A percentile compares a stretch with the other conserved stretches of the same genome.
Evolutionary conservation across 1,140 invertebrate species (phyloP).

Genomic region (Phthorimaea operculella): DNA sequence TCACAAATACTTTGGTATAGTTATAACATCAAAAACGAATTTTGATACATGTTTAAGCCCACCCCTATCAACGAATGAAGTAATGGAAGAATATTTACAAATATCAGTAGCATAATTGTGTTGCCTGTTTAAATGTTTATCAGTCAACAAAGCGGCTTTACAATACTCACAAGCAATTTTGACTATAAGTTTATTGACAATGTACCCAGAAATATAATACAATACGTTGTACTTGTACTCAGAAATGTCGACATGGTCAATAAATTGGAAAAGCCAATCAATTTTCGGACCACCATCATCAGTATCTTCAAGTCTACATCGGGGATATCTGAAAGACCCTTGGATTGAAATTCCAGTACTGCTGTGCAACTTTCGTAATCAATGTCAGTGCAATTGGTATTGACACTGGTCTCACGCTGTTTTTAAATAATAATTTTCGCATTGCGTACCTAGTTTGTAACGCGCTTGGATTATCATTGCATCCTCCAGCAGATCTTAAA

Average conservation of each 20-base stretch:
- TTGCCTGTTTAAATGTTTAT: background rate
- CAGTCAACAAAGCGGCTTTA: background rate
- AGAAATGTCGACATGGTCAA: too few relatives aligned
- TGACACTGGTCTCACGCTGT: slow-evolving; percentile 21
- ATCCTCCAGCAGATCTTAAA: slow-evolving; percentile 19
- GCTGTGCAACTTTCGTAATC: slow-evolving; percentile 13
- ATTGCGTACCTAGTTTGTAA: slow-evolving; percentile 20
- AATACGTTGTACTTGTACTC: too few relatives aligned
- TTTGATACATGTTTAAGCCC: slow-evolving; percentile 1
- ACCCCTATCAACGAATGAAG: slow-evolving; percentile 1
- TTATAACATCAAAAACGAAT: too few relatives aligned
- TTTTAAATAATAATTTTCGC: slow-evolving; percentile 22
- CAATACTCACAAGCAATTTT: slow-evolving; percentile 11
- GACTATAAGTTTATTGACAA: too few relatives aligned
- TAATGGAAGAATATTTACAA: slow-evolving; percentile 8
- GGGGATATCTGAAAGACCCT: too few relatives aligned
- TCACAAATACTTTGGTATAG: background rate
- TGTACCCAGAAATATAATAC: too few relatives aligned
- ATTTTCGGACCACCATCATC: too few relatives aligned
- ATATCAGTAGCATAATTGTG: slow-evolving; percentile 7
- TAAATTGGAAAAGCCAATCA: too few relatives aligned
- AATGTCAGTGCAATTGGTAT: slow-evolving; percentile 17
- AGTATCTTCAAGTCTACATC: too few relatives aligned
- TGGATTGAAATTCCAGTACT: slow-evolving; percentile 17
- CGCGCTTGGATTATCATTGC: slow-evolving; percentile 26